These are phyloP conservation scores for Protobothrops mucrosquamatus DNA, from an alignment of 2,113 vertebrate species.

Conservation along the genomic window DNA sequence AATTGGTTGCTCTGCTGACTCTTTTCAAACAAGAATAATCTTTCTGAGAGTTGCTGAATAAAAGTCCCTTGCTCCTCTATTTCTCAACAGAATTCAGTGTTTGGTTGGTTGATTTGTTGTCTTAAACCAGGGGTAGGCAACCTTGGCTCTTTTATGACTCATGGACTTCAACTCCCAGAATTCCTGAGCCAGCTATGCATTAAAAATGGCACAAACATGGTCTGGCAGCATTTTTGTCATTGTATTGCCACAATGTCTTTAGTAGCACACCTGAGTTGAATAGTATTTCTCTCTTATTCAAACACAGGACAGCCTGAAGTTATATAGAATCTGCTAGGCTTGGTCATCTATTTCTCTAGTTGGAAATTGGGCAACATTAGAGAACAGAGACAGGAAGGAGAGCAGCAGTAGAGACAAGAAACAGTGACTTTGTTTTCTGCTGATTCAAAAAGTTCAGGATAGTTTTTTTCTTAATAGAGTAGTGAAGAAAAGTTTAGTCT, in stretches of 20 bases:
- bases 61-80: neutral
- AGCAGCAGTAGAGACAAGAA: too few relatives aligned
- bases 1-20: neutral
- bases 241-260: neutral
- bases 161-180: too few relatives aligned
- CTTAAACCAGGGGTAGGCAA: neutral
- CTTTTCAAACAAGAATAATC: neutral
- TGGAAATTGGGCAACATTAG: neutral
- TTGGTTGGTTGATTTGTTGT: neutral
- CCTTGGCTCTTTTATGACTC: too few relatives aligned
- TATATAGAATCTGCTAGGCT: neutral
- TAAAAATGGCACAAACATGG: neutral
- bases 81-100: neutral
- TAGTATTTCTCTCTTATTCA: neutral
- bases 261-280: neutral
- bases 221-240: neutral
- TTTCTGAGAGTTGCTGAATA: neutral
- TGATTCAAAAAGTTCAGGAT: too few relatives aligned
- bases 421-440: too few relatives aligned
- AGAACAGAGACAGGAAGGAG: too few relatives aligned
- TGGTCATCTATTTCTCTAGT: neutral
- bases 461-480: too few relatives aligned
- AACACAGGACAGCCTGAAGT: neutral
- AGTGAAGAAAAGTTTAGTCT: too few relatives aligned
- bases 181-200: neutral